Evolutionary conservation across 2,888 invertebrate species (phyloP).

Genomic region (Dynastes grantii): DNA sequence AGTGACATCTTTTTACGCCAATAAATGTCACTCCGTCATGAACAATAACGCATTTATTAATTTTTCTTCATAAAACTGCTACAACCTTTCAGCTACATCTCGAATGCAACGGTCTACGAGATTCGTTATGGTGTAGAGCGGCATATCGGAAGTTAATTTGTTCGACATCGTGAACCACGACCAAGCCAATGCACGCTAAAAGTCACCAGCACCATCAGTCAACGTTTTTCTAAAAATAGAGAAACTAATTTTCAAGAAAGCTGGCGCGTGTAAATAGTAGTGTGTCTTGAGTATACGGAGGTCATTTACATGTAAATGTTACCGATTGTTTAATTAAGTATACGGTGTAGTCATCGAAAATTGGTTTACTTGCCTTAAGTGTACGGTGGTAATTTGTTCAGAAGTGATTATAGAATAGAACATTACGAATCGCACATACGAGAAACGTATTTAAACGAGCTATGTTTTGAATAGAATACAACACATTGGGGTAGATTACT

Average conservation of each 20-base stretch:
- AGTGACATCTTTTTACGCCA: background rate
- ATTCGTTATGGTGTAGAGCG: background rate
- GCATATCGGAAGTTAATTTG: slow-evolving; percentile 41
- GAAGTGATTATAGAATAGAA: no score
- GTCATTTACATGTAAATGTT: slow-evolving; percentile 31
- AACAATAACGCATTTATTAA: background rate
- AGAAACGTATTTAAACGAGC: no score
- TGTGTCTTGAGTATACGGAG: background rate
- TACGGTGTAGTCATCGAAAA: slow-evolving; percentile 2
- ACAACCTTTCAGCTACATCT: background rate
- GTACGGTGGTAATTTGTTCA: no score
- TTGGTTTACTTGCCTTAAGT: no score
- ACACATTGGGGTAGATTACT: no score
- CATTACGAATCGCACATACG: no score
- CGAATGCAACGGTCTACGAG: background rate
- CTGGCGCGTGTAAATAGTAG: slow-evolving; percentile 13
- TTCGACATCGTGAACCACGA: slow-evolving; percentile 47
- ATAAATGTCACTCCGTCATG: background rate
- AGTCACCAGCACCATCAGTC: slow-evolving; percentile 40
- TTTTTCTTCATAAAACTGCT: background rate
- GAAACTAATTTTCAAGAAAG: slow-evolving; percentile 22
- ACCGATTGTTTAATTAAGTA: slow-evolving; percentile 12
- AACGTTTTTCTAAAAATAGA: slow-evolving; percentile 36
- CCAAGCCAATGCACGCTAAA: slow-evolving; percentile 47
- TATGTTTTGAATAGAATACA: no score